Base-by-base conservation (phyloP, 1,140 invertebrate genomes). In the Pseudobourletiella spinata region DNA sequence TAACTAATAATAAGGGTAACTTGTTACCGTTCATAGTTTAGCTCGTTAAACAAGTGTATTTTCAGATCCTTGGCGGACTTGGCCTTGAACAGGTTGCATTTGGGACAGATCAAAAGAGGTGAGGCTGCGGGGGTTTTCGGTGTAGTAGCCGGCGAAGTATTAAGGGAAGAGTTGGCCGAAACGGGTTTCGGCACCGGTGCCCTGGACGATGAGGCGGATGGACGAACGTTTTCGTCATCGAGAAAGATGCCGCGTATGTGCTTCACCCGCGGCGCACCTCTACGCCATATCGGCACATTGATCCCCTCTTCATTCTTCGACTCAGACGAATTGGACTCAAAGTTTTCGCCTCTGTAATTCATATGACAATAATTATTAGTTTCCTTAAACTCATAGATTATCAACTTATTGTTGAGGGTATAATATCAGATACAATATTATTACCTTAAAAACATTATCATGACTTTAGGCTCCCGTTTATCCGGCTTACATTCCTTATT, bases 191-290 rank as follows among this genome's bases (percentile, higher is more conserved):
- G n/a, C n/a, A n/a, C n/a, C n/a, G n/a, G n/a, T n/a, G n/a, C n/a
- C n/a, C n/a, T n/a, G n/a, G n/a, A n/a, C n/a, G n/a, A n/a, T n/a
- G n/a, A n/a, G n/a, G n/a, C n/a, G n/a, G 30, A 71, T 66, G 2
- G 60, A 61, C n/a, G 71, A 70, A 0, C 73, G 64, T 68, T 73
- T 66, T 65, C 76, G 66, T 80, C 78, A 39, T 81, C 80, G 32
- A 81, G 72, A 26, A 81, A 71, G 62, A 82, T 81, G 18, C 82
- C 82, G 6, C 82, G 74, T 65, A 84, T 83, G 61, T 84, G 81
- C 29, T 80, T 74, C 2, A 83, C 75, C 50, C 80, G 71, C 0
- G 77, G 76, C 73, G 76, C 76, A 56, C 78, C 76, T 18, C 81
- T 72, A 22, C 76, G 75, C 83, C 83, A 84, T 14, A 84, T 69